phyloP scores from a whole-genome alignment of 2,113 vertebrate genomes.

The Anser cygnoides region DNA sequence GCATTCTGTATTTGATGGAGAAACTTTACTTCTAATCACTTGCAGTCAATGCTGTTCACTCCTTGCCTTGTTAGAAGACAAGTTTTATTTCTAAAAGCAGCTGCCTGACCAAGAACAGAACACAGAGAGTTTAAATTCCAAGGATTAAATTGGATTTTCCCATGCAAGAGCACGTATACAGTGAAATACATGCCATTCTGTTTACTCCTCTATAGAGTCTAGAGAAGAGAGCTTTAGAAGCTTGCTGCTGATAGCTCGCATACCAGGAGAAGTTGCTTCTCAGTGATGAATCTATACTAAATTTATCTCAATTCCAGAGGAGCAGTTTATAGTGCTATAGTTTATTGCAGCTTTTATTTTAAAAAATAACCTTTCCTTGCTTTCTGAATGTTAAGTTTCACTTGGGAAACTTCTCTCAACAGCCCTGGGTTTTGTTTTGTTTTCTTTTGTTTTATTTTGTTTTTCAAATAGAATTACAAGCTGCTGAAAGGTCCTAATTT shows the following conservation, averaged over 20 bases:
- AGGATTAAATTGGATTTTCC: conserved; percentile 21
- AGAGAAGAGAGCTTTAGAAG: conserved; percentile 10
- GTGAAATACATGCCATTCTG: neutral
- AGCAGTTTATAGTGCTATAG: neutral
- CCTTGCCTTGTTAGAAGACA: neutral
- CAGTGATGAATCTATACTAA: conserved; percentile 15
- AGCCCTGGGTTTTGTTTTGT: neutral
- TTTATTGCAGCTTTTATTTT: conserved; percentile 27
- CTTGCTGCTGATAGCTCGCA: neutral
- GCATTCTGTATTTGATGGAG: neutral
- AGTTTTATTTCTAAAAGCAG: conserved; percentile 10
- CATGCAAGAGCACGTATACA: neutral
- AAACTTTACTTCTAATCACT: neutral
- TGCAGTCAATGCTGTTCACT: neutral
- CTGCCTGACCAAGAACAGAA: neutral
- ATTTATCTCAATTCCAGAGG: conserved; percentile 18
- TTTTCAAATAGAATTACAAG: conserved; percentile 21
- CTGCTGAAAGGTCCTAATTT: conserved; percentile 54
- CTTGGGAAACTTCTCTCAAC: conserved; percentile 57
- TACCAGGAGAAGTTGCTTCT: conserved; percentile 6
- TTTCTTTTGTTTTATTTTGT: neutral
- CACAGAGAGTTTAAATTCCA: neutral
- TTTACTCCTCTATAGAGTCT: neutral
- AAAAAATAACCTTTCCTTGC: neutral
- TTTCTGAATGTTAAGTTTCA: conserved; percentile 30